Conservation (phyloP, 2,888 invertebrate species). For the Hemaris fuciformis region DNA sequence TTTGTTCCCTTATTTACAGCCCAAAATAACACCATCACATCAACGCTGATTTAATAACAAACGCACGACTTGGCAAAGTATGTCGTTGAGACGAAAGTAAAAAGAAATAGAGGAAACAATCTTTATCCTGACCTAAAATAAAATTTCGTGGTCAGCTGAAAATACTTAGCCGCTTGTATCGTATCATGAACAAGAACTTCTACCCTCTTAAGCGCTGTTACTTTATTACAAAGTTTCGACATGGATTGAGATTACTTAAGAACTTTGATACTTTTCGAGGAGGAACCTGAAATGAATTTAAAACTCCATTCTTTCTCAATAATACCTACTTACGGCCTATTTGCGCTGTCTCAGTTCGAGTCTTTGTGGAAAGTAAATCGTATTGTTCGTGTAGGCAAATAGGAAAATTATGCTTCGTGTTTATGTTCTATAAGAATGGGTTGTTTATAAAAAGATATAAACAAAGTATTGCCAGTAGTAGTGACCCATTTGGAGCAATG, state of each 20-base stretch:
- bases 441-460: not conserved
- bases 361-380: not conserved
- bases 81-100: not conserved
- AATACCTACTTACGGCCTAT: conserved; percentile 13
- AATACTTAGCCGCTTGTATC: conserved; percentile 35
- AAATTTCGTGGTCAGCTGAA: conserved; percentile 23
- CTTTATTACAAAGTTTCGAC: conserved; percentile 62
- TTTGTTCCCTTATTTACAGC: not conserved
- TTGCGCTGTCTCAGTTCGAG: not conserved
- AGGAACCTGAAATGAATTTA: conserved; percentile 46
- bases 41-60: not conserved
- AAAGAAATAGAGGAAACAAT: conserved; percentile 7
- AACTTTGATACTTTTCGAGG: conserved; percentile 49
- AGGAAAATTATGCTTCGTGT: not conserved
- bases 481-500: no score
- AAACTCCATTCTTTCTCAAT: conserved; percentile 30
- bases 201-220: conserved; percentile 44
- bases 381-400: not conserved
- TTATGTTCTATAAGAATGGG: not conserved
- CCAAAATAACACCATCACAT: no score
- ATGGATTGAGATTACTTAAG: conserved; percentile 57
- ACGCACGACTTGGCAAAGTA: not conserved
- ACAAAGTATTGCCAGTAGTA: no score
- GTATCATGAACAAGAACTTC: conserved; percentile 39
- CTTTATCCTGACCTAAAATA: conserved; percentile 22